Base-by-base conservation (phyloP, 1,140 invertebrate species). In the Halotydeus destructor region DNA sequence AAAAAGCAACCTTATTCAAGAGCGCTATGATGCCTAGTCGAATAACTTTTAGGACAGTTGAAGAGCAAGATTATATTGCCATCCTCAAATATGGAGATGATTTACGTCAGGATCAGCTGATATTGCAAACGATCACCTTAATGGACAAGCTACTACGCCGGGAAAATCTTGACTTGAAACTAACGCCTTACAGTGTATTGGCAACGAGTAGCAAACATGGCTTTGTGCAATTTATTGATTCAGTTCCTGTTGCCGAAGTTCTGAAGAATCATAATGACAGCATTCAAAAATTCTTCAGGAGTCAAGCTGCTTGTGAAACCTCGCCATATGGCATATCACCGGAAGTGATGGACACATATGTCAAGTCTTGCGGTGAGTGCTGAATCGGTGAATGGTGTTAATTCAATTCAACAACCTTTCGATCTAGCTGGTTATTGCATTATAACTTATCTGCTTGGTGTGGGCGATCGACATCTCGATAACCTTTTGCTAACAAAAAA, bases 61-160 rank as follows among this genome's bases (percentile, higher is more conserved):
- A 75, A 37, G 34, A 16, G 11, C 11, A 44, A 23, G 81, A 91
- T 57, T 99, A 96, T 62, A 76, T 85, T 12, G 81, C 86, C 0
- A 97, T 99, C 49, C 98, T 97, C 60, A 99, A 99, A 65, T 74
- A 91, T 55, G 94, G 94, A 1, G 94, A 99, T 63, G 93, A 99
- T 63, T 60, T 99, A n/a, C 61, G 91, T 21, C 94, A 99, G 62
- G 94, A 99, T 65, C 93, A 99, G 60, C 67, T 99, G 0, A 86
- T 99, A 47, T 60, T 98, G 38, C 72, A 74, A 53, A 97, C 97
- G 63, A 96, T 99, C 44, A 86, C 85, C 0, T 64, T 99, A 3
- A 98, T 99, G 89, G 94, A 99, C 62, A 63, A 60, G 61, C 60
- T 98, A 18, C 61, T 98, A 25, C 66, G 83, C 32, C 69, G 79